Percentiles rank a stretch among this genome's conserved stretches.
Conservation (phyloP, 1,140 invertebrate species). For the Lysiphlebus fabarum region DNA sequence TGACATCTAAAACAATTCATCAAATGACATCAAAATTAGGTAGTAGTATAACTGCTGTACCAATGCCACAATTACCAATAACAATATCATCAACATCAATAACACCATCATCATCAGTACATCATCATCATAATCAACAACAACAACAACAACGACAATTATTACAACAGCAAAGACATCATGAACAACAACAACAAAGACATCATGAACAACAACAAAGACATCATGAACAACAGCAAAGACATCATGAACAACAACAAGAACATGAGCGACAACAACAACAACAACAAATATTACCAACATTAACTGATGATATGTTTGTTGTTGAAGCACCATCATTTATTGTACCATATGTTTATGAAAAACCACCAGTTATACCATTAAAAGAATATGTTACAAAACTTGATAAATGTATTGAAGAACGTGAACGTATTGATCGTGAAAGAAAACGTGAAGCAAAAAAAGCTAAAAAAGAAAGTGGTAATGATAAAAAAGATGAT, state of each 20-base stretch:
- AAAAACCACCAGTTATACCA: slow-evolving; percentile 76
- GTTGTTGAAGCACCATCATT: slow-evolving; percentile 88
- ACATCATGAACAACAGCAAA: no score
- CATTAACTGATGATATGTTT: slow-evolving; percentile 84
- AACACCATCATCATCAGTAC: slow-evolving; percentile 31
- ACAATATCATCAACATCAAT: not conserved
- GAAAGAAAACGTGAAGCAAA: slow-evolving; percentile 51
- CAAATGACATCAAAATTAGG: slow-evolving; percentile 36
- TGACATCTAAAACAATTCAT: slow-evolving; percentile 40
- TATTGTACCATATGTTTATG: slow-evolving; percentile 89
- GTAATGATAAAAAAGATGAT: slow-evolving; percentile 37
- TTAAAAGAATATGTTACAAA: slow-evolving; percentile 73
- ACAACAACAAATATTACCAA: slow-evolving; percentile 63
- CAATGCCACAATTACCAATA: slow-evolving; percentile 29
- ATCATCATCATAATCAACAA: slow-evolving; percentile 36
- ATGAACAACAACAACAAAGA: slow-evolving; percentile 40
- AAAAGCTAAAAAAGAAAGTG: slow-evolving; percentile 40
- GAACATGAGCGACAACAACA: slow-evolving; percentile 31
- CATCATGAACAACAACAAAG: slow-evolving; percentile 48
- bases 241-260: no score
- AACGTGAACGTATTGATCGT: slow-evolving; percentile 40
- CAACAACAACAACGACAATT: slow-evolving; percentile 43
- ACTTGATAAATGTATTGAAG: slow-evolving; percentile 63
- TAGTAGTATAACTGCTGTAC: slow-evolving; percentile 46
- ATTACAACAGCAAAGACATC: slow-evolving; percentile 35